Evolutionary conservation across 2,113 vertebrate species (phyloP).

Genomic region (Nothobranchius kuhntae): DNA sequence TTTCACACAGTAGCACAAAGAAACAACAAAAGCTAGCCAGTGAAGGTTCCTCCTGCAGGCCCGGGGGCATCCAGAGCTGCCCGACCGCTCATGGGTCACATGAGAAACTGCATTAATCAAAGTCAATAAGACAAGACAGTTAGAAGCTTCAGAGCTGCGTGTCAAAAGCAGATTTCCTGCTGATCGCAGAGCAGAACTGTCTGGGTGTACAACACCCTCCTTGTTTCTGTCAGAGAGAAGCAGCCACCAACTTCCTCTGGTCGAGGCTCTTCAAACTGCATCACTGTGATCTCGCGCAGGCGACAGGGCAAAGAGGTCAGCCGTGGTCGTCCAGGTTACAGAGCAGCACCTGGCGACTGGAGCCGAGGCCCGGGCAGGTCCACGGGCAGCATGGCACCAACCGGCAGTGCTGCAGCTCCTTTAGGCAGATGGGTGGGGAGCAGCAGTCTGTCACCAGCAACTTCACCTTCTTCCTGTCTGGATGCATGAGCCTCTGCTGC

Average conservation of each 20-base stretch:
- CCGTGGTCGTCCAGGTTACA: conserved; percentile 90
- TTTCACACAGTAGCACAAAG: too few relatives aligned
- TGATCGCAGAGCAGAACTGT: too few relatives aligned
- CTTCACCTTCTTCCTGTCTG: conserved; percentile 91
- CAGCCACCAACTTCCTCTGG: not conserved
- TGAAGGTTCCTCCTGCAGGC: conserved; percentile 19
- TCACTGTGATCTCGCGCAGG: conserved; percentile 27
- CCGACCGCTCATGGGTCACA: conserved; percentile 56
- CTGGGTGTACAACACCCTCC: too few relatives aligned
- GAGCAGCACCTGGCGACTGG: conserved; percentile 88
- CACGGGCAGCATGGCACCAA: conserved; percentile 89
- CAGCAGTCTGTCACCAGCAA: conserved; percentile 90
- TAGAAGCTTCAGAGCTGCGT: not conserved
- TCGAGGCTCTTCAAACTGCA: not conserved
- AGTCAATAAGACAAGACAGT: not conserved
- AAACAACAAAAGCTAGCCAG: not conserved
- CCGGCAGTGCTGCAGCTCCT: conserved; percentile 88
- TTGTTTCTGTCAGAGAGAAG: not conserved
- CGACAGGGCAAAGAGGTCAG: conserved; percentile 50
- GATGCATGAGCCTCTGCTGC: conserved; percentile 70
- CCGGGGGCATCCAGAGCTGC: not conserved
- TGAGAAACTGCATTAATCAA: conserved; percentile 26
- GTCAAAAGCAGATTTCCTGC: not conserved
- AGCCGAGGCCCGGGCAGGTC: conserved; percentile 81
- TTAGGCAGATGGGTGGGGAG: conserved; percentile 86